These are phyloP conservation scores for Sitobion miscanthi DNA, from an alignment of 1,140 invertebrate genomes.

Conservation along the genomic window DNA sequence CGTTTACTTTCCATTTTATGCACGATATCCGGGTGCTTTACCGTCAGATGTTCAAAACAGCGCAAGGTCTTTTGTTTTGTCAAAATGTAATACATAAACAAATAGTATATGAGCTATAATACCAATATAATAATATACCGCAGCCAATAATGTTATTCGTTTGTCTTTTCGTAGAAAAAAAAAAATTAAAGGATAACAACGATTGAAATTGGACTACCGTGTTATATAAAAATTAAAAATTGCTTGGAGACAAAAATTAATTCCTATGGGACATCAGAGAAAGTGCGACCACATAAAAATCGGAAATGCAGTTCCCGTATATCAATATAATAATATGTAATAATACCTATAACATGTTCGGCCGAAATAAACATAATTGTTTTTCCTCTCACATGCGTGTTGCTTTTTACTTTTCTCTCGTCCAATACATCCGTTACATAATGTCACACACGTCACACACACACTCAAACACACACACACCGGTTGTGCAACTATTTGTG, in stretches of 20 bases:
- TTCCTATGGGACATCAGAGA: conserved; percentile 10
- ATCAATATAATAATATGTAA: neutral
- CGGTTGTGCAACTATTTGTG: conserved; percentile 27
- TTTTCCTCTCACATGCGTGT: conserved; percentile 16
- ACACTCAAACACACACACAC: neutral
- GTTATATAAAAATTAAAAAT: neutral
- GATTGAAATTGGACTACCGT: neutral
- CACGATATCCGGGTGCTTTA: conserved; percentile 43
- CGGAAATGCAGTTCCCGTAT: conserved; percentile 4
- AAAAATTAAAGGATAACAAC: neutral
- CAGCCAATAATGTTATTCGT: neutral
- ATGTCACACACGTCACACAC: neutral
- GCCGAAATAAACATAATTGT: conserved; percentile 28
- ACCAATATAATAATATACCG: neutral
- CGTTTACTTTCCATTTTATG: conserved; percentile 47
- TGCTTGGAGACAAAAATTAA: neutral
- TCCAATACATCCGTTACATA: conserved; percentile 1
- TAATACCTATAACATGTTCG: neutral
- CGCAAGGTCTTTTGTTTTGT: neutral
- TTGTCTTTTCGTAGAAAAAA: neutral
- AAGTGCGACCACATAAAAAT: conserved; percentile 34
- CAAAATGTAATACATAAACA: neutral
- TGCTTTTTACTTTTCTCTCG: conserved; percentile 41
- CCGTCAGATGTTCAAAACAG: neutral
- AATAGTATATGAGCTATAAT: too few species aligned